Evolutionary conservation across 2,797 vertebrate species (phyloP).

Genomic region (Rousettus madagascariensis): DNA sequence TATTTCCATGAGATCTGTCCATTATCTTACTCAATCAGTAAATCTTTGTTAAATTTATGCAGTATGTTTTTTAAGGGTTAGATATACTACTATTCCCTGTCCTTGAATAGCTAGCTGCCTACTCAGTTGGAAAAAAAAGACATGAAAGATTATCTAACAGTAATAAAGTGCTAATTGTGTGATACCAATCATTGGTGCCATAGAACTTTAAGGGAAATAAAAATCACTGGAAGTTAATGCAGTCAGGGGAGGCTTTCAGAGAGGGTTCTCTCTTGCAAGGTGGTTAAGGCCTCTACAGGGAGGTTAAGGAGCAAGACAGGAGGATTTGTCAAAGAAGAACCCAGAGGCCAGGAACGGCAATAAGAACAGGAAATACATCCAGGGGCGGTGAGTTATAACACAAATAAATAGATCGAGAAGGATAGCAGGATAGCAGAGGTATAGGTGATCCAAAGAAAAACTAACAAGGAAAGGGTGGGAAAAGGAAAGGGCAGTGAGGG

Average conservation of each 20-base stretch:
- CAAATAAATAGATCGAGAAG: not conserved
- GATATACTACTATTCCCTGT: not conserved
- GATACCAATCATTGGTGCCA: not conserved
- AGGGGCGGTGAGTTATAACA: constrained; percentile 3
- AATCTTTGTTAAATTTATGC: not conserved
- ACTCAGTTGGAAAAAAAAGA: constrained; percentile 37
- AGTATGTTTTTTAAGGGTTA: not conserved
- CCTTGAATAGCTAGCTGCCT: not conserved
- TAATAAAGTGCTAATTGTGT: not conserved
- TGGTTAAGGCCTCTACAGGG: not conserved
- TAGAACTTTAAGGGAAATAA: constrained; percentile 45
- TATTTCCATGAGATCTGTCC: not conserved
- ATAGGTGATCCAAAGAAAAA: constrained; percentile 45
- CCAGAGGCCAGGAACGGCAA: not conserved
- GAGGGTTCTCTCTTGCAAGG: not conserved
- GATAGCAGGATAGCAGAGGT: not conserved
- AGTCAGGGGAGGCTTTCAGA: not conserved
- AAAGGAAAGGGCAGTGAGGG: not conserved
- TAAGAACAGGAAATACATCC: not conserved
- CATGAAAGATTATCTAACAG: not conserved
- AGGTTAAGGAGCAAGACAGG: not conserved
- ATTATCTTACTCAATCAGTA: not conserved
- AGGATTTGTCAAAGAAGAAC: constrained; percentile 11
- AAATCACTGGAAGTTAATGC: not conserved
- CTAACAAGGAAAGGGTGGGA: constrained; percentile 58